Conservation (phyloP, 1,140 invertebrate genomes). For the Bursaphelenchus mucronatus region DNA sequence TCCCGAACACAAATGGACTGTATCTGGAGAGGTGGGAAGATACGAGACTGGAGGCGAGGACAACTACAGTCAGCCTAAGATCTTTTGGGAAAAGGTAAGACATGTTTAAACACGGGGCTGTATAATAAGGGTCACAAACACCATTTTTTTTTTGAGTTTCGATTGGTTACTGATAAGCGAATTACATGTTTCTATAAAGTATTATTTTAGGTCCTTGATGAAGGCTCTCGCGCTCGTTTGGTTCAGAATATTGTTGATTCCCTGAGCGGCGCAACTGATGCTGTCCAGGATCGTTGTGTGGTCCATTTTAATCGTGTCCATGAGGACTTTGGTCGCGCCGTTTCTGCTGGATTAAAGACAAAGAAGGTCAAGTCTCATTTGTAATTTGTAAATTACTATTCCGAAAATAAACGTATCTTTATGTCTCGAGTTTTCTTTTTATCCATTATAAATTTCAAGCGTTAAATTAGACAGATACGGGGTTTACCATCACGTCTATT, state of each 20-base stretch:
- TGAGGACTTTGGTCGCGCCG: conserved; percentile 61
- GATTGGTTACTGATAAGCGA: no score
- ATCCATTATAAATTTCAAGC: no score
- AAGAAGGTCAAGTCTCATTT: no score
- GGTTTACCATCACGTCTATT: no score
- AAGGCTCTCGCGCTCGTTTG: conserved; percentile 70
- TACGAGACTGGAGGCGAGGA: conserved; percentile 80
- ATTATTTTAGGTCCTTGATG: conserved; percentile 67
- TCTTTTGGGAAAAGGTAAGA: conserved; percentile 70
- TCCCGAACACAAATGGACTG: conserved; percentile 43
- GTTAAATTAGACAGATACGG: no score
- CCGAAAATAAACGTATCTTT: no score
- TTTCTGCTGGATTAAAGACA: no score
- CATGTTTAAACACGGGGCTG: conserved; percentile 63
- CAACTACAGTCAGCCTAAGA: conserved; percentile 77
- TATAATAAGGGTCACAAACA: no score
- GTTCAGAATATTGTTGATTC: conserved; percentile 76
- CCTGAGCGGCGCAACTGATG: conserved; percentile 73
- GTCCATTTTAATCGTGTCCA: conserved; percentile 63
- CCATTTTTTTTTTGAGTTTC: no score
- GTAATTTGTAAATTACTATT: no score
- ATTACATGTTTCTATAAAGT: no score
- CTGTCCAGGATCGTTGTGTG: conserved; percentile 70
- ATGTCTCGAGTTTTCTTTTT: no score
- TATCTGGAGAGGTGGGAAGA: conserved; percentile 67